Base-by-base conservation (phyloP, 2,113 vertebrate species). In the Sylvilagus bachmani region DNA sequence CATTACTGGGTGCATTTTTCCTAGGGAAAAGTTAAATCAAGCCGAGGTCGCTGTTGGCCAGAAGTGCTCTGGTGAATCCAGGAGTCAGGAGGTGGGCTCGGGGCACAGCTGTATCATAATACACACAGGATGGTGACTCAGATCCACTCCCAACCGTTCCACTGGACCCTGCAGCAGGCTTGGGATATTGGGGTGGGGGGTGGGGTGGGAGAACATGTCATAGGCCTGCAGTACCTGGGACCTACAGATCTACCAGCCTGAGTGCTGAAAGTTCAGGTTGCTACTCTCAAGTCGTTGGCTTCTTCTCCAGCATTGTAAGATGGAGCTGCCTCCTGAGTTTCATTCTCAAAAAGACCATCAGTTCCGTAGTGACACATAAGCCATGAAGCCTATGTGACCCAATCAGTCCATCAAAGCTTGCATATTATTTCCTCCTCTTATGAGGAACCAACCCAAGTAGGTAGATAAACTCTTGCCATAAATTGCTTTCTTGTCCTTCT, bases 1-100 rank as follows among this genome's bases (percentile, higher is more conserved):
- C 61, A 33, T 85, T 88, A n/a, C 90, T 94, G 85, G 14, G 74
- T 94, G 75, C 53, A 44, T 33, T 70, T 90, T 97, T 97, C 90
- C 77, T 89, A 89, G 38, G 36, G 80, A 97, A 82, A 98, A 97
- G 92, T 58, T 22, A 85, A 91, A 83, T 77, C 96, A 91, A 93
- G 89, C 95, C 90, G 33, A 96, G 93, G 97, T 95, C 96, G 27
- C 89, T 79, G 82, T 86, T 86, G 78, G 92, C 53, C 86, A 36
- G 74, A 58, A 98, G 96, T 94, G 78, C 96, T 95, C 96, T 74
- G 90, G n/a, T 89, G 70, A 96, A 24, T 96, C 96, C 84, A 97
- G 93, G 96, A 97, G 96, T 93, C 91, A 93, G 94, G 96, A 97
- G 51, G 89, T 86, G 66, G 66, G 91, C 96, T 81, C 81, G 71